Evolutionary conservation across 2,797 vertebrate genomes (phyloP).

Genomic region (Mormyrops attenuatus): DNA sequence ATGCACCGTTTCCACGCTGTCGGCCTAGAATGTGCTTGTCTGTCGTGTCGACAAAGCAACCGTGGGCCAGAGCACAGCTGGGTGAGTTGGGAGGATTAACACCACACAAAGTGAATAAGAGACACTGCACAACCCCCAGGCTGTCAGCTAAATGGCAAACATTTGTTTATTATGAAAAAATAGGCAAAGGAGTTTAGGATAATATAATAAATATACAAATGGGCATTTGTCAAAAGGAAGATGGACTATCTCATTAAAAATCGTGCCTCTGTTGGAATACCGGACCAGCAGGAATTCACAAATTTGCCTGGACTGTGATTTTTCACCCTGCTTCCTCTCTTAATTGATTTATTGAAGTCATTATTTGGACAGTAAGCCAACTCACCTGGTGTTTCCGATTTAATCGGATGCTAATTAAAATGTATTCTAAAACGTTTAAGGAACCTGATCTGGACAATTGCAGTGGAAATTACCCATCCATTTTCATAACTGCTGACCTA

Average conservation of each 20-base stretch:
- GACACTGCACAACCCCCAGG: not conserved
- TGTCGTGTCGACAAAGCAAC: not conserved
- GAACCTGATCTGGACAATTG: not conserved
- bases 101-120: not conserved
- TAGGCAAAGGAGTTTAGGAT: not conserved
- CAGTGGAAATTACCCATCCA: not conserved
- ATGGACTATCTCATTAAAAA: not conserved
- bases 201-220: conserved; percentile 6
- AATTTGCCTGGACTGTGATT: not conserved
- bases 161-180: not conserved
- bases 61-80: not conserved
- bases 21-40: not conserved
- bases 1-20: conserved; percentile 16
- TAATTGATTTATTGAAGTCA: conserved; percentile 11
- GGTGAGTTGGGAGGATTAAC: not conserved
- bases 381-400: conserved; percentile 3
- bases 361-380: conserved; percentile 4
- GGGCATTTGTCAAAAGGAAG: not conserved
- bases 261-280: not conserved
- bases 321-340: not conserved
- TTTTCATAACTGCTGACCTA: not conserved
- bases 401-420: not conserved
- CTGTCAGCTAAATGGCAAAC: not conserved
- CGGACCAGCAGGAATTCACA: not conserved
- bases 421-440: not conserved